Evolutionary conservation across 2,888 invertebrate genomes (phyloP).

Genomic region (Tipula unca): DNA sequence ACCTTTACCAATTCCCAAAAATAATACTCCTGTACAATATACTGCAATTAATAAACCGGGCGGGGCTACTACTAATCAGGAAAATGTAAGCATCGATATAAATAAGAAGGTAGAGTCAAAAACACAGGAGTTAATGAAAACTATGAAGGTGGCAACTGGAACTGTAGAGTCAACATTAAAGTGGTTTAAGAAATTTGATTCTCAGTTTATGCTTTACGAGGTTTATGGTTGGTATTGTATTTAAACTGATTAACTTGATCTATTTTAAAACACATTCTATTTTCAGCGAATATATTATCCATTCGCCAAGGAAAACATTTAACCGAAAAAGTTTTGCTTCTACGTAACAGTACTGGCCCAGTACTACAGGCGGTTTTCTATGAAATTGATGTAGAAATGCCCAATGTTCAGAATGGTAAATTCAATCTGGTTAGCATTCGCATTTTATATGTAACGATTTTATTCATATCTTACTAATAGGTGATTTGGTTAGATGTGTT

Average conservation of each 20-base stretch:
- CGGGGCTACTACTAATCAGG: neutral
- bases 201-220: neutral
- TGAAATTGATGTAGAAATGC: conserved; percentile 32
- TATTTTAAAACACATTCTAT: neutral
- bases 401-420: conserved; percentile 24
- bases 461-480: conserved; percentile 26
- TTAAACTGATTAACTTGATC: neutral
- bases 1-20: neutral
- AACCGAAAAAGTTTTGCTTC: conserved; percentile 31
- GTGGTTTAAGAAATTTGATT: neutral
- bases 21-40: neutral
- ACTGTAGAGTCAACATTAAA: neutral
- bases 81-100: neutral
- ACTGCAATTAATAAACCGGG: neutral
- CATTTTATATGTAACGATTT: neutral
- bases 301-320: conserved; percentile 32
- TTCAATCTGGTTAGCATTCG: neutral
- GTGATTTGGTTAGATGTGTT: conserved; percentile 32
- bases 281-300: conserved; percentile 34
- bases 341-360: conserved; percentile 34
- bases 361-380: conserved; percentile 34
- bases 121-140: neutral
- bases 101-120: neutral
- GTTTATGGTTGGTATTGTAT: neutral
- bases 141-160: neutral